phyloP scores from a whole-genome alignment of 2,113 vertebrate genomes.

The Cavia porcellus region DNA sequence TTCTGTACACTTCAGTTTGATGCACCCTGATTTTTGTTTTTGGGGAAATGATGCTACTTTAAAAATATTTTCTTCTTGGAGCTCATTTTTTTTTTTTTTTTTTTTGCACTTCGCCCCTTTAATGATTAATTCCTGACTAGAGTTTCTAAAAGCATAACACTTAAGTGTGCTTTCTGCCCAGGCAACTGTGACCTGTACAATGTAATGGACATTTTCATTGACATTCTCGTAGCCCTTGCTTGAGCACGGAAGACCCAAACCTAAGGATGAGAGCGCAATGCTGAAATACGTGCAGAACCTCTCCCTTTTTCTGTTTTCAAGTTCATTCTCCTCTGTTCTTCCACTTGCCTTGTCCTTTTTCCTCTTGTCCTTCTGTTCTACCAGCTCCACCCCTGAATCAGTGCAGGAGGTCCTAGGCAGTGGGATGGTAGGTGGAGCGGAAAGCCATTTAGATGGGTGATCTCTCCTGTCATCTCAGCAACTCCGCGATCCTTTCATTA shows the following conservation, averaged over 20 bases:
- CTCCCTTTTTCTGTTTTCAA: neutral
- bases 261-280: neutral
- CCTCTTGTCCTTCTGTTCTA: neutral
- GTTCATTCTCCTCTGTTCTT: neutral
- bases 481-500: neutral
- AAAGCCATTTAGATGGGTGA: neutral
- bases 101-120: neutral
- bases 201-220: neutral
- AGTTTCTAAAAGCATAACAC: neutral
- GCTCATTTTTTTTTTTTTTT: neutral
- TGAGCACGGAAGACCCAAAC: neutral
- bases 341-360: neutral
- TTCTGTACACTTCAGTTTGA: neutral
- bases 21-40: neutral
- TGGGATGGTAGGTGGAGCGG: neutral
- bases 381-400: neutral
- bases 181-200: neutral
- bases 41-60: neutral
- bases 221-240: neutral
- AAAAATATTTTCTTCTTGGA: neutral
- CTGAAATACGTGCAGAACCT: accelerated
- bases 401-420: neutral
- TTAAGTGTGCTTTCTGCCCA: neutral
- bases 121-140: neutral
- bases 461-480: neutral